Conservation (phyloP, 2,888 invertebrate species). For the Andrena hattorfiana region DNA sequence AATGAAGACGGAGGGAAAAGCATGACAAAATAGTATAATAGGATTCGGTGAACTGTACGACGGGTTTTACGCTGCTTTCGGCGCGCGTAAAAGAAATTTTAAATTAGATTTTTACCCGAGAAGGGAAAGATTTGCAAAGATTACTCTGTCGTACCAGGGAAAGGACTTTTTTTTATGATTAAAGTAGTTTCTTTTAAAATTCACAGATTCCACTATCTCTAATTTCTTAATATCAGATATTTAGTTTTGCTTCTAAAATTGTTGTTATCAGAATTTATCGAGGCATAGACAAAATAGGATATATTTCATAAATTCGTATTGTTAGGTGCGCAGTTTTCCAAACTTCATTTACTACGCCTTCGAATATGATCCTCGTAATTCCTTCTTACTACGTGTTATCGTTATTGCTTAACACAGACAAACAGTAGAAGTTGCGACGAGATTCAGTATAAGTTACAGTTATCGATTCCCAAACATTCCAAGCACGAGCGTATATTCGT, state of each 20-base stretch:
- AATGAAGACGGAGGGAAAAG: conserved; percentile 12
- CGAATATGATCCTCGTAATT: not conserved
- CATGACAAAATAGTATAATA: conserved; percentile 42
- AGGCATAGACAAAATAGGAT: no score
- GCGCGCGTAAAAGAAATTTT: conserved; percentile 4
- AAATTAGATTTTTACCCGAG: conserved; percentile 17
- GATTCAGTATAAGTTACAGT: not conserved
- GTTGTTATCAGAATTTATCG: no score
- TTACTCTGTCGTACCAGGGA: not conserved
- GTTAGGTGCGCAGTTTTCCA: no score
- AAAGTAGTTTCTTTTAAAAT: no score
- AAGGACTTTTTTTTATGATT: not conserved
- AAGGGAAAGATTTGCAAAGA: not conserved
- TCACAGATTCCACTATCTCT: no score
- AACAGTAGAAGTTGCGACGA: not conserved
- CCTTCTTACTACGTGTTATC: not conserved
- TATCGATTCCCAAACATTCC: not conserved
- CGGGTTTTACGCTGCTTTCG: conserved; percentile 16
- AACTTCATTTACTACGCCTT: no score
- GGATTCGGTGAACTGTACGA: conserved; percentile 2
- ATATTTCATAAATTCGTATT: no score
- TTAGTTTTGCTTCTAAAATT: no score
- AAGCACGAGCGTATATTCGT: not conserved
- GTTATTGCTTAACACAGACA: not conserved
- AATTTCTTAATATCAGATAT: no score